These are phyloP conservation scores for Halyomorpha halys DNA, from an alignment of 1,140 invertebrate species.

Conservation along the genomic window DNA sequence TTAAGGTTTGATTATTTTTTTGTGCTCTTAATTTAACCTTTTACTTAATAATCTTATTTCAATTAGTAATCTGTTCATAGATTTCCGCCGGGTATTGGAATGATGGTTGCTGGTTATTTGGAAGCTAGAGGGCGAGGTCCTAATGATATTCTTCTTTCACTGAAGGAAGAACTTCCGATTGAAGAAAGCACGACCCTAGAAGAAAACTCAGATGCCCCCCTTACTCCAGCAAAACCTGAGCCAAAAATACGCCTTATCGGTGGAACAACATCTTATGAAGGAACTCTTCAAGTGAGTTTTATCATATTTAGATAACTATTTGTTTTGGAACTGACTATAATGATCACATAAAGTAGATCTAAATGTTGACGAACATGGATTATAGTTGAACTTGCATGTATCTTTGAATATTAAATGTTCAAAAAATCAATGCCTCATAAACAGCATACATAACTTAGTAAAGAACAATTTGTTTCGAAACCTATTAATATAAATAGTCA, in stretches of 20 bases:
- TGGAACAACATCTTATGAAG: constrained; percentile 61
- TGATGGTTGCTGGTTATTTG: constrained; percentile 89
- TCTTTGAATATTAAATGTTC: no score
- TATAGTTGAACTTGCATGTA: no score
- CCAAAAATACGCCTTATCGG: constrained; percentile 65
- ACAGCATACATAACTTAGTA: no score
- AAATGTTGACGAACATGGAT: no score
- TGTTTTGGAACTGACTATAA: no score
- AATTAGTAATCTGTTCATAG: constrained; percentile 34
- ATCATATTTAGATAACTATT: neutral
- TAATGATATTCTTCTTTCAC: constrained; percentile 63
- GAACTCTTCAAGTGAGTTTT: constrained; percentile 57
- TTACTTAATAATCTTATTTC: neutral
- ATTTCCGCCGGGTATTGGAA: constrained; percentile 83
- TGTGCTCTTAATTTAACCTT: neutral
- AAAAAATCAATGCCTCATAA: no score
- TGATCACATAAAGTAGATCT: no score
- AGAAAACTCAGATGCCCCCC: constrained; percentile 34
- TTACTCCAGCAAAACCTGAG: constrained; percentile 38
- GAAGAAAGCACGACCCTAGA: constrained; percentile 44
- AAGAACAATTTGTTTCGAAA: no score
- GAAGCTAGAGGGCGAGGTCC: constrained; percentile 67
- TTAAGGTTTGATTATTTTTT: constrained; percentile 43
- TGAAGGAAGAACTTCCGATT: constrained; percentile 55
- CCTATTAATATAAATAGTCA: no score